A percentile compares a stretch with the other conserved stretches of the same genome.
Evolutionary conservation across 2,797 vertebrate genomes (phyloP).

Genomic region (Anableps anableps): DNA sequence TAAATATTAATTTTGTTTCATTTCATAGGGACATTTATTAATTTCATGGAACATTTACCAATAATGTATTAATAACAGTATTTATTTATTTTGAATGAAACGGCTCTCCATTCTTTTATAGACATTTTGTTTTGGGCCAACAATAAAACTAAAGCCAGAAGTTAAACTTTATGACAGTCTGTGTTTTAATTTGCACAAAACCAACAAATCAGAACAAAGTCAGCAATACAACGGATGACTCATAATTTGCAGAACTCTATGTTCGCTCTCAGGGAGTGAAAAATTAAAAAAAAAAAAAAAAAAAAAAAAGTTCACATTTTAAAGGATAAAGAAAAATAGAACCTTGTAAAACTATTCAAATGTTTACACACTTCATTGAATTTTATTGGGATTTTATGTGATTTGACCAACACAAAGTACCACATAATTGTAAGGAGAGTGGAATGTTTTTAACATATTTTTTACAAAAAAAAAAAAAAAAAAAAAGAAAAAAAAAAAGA

Average conservation of each 20-base stretch:
- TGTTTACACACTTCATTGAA: background rate
- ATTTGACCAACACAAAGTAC: background rate
- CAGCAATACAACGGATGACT: background rate
- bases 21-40: no score
- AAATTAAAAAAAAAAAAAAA: no score
- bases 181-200: background rate
- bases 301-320: background rate
- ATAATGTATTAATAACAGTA: no score
- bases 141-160: background rate
- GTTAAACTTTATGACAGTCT: background rate
- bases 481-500: no score
- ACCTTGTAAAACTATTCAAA: background rate
- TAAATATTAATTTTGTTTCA: no score
- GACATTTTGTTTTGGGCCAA: background rate
- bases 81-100: no score
- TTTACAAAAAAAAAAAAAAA: background rate
- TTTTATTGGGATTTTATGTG: no score
- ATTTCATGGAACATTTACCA: no score
- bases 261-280: background rate
- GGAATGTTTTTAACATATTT: background rate
- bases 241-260: background rate
- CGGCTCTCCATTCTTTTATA: no score
- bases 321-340: background rate
- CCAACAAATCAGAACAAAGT: background rate
- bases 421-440: background rate